Percentiles rank a stretch among this genome's conserved stretches.
These are phyloP conservation scores for Moxostoma hubbsi DNA, from an alignment of 2,797 vertebrate species.

Conservation along the genomic window DNA sequence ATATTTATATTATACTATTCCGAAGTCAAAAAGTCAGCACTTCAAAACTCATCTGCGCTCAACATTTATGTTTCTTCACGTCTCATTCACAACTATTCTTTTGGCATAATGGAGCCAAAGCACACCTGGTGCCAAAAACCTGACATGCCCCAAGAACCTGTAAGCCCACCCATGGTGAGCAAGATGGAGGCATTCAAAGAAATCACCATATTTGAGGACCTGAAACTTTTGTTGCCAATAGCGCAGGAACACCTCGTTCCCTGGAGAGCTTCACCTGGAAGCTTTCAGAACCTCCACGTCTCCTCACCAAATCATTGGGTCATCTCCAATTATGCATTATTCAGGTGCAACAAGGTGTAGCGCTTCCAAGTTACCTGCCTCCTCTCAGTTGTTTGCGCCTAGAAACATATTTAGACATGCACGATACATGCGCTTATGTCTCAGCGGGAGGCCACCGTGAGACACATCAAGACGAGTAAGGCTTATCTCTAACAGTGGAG, in stretches of 20 bases:
- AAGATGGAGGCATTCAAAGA: conserved; percentile 56
- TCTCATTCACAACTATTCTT: conserved; percentile 23
- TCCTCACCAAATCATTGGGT: conserved; percentile 48
- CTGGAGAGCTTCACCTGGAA: conserved; percentile 64
- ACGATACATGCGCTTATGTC: conserved; percentile 65
- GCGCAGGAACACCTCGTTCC: conserved; percentile 75
- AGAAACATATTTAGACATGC: conserved; percentile 76
- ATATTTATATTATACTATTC: conserved; percentile 23
- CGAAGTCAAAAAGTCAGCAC: conserved; percentile 8
- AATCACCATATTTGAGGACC: conserved; percentile 44
- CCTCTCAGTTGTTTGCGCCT: conserved; percentile 68
- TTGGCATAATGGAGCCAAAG: conserved; percentile 42
- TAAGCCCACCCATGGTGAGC: conserved; percentile 53
- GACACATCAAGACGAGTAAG: conserved; percentile 72
- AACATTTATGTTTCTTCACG: conserved; percentile 27
- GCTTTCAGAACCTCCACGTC: conserved; percentile 43
- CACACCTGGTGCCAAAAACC: conserved; percentile 57
- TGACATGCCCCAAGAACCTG: conserved; percentile 54
- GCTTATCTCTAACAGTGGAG: conserved; percentile 68
- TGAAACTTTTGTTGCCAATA: conserved; percentile 63
- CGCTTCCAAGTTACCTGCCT: conserved; percentile 59
- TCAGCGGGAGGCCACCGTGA: conserved; percentile 66
- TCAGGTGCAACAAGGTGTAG: conserved; percentile 54
- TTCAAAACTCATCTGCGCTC: conserved; percentile 8
- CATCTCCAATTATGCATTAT: conserved; percentile 57